Base-by-base conservation (phyloP, 2,113 vertebrate species). In the Lamprologus speciosus region DNA sequence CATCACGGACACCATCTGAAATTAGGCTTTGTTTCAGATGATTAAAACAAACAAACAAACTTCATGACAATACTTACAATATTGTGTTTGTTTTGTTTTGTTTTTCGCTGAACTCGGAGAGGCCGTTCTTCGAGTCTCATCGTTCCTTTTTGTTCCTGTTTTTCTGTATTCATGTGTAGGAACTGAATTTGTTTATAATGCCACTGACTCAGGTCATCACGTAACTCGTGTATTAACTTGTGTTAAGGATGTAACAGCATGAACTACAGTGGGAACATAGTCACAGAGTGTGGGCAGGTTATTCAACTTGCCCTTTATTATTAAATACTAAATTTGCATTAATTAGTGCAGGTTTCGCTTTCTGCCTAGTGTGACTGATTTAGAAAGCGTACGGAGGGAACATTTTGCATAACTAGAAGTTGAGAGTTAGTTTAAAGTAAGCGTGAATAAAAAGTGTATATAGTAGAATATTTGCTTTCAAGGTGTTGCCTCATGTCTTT, bases 261-360 rank as follows among this genome's bases (percentile, higher is more conserved):
- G 65, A 65, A 87, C 51, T 80, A 79, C 26, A 37, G n/a, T 33
- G 33, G 75, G 60, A 82, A 81, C 40, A 65, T 87, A 83, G 73
- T 91, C 90, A 91, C 91, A 91, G 81, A 55, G 45, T 85, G 81
- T 83, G 37, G 70, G 70, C 80, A 78, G 57, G 42, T 60, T 65
- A 81, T 89, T 84, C n/a, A 79, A 23, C 63, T 60, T 92, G 87
- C 80, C 92, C 93, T 94, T 93, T 92, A 83, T 86, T 75, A 87
- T 91, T 92, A 94, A 95, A 94, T 94, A 85, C 89, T 93, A 93
- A 85, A 94, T 94, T 93, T 91, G 51, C 91, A 90, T 91, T 87
- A 84, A 93, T 94, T 91, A 89, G 14, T 37, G 33, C 51, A 54
- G 17, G 65, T 89, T 82, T 85, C 0, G 6, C 68, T 57, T 85